These are phyloP conservation scores for Eudyptes chrysolophus DNA, from an alignment of 2,113 vertebrate species.

Conservation along the genomic window DNA sequence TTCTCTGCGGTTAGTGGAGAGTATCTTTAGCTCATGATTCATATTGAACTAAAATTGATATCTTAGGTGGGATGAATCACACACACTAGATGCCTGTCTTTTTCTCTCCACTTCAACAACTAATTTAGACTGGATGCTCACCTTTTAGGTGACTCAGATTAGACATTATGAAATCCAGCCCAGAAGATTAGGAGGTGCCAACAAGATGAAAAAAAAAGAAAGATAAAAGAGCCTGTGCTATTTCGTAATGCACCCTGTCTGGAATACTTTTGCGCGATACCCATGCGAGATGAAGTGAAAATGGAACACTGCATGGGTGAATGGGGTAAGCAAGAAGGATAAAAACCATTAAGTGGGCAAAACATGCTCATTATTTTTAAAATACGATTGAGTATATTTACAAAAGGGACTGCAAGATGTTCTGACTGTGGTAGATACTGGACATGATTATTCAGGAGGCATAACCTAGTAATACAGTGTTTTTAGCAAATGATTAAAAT, in stretches of 20 bases:
- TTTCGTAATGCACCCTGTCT: background rate
- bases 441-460: background rate
- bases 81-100: background rate
- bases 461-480: background rate
- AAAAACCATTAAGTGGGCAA: background rate
- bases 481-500: background rate
- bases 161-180: background rate
- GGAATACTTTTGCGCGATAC: background rate
- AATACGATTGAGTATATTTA: background rate
- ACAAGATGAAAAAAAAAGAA: background rate
- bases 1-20: background rate
- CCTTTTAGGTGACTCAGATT: background rate
- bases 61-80: background rate
- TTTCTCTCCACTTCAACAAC: background rate
- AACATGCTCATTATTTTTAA: background rate
- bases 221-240: background rate
- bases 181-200: background rate
- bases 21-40: slow-evolving; percentile 25
- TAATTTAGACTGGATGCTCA: background rate
- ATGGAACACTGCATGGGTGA: background rate
- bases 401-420: background rate
- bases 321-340: background rate
- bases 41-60: background rate
- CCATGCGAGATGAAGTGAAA: background rate
- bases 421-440: background rate